Evolutionary conservation across 2,113 vertebrate species (phyloP).

Genomic region (Hypomesus transpacificus): DNA sequence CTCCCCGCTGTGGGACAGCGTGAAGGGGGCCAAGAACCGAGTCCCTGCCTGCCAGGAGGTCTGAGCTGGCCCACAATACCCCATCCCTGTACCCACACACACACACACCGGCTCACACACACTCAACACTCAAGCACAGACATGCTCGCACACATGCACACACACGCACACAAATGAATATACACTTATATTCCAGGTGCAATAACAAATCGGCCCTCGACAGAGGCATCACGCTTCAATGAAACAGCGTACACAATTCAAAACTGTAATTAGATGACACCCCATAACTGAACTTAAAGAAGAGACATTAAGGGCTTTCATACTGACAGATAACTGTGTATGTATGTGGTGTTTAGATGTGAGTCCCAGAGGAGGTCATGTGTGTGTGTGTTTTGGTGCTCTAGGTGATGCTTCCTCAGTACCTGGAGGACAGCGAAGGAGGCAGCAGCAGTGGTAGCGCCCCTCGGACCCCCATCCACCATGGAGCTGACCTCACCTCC

Average conservation of each 20-base stretch:
- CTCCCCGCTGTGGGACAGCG: conserved; percentile 86
- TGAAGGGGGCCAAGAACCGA: conserved; percentile 78
- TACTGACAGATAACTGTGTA: background rate
- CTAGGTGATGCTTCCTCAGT: conserved; percentile 89
- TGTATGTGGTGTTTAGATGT: no score
- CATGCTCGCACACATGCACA: no score
- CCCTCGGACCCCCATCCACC: conserved; percentile 40
- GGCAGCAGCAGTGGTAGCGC: conserved; percentile 37
- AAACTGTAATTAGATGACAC: no score
- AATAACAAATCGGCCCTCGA: no score
- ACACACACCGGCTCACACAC: conserved; percentile 70
- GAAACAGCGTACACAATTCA: no score
- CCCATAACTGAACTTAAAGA: no score
- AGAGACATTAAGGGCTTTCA: background rate
- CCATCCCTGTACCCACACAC: background rate
- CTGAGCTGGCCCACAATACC: background rate
- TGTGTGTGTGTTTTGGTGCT: conserved; percentile 37
- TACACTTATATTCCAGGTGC: no score
- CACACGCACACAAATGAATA: no score
- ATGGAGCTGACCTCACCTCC: conserved; percentile 68
- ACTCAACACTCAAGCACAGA: conserved; percentile 62
- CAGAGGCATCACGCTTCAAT: no score
- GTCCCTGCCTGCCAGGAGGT: conserved; percentile 88
- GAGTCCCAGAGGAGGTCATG: background rate
- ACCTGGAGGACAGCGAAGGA: conserved; percentile 77